Evolutionary conservation across 1,140 invertebrate genomes (phyloP).

Genomic region (Rhizoglyphus robini): DNA sequence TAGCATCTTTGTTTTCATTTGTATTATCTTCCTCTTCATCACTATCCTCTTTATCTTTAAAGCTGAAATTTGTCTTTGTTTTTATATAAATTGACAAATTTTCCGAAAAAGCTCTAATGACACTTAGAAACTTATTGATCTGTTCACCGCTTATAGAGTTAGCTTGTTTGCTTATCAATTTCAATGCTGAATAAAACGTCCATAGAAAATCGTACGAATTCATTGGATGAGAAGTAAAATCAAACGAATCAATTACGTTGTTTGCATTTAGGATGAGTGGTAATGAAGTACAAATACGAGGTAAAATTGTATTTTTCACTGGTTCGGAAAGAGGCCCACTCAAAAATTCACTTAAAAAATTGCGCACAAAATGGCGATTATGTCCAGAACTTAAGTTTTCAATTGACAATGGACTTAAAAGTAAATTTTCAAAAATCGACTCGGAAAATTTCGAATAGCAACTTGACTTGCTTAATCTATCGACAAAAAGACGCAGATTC

Average conservation of each 20-base stretch:
- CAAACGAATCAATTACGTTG: neutral
- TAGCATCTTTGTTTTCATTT: conserved; percentile 29
- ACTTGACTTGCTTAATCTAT: conserved; percentile 30
- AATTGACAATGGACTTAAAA: neutral
- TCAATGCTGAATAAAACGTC: conserved; percentile 10
- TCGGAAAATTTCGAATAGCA: neutral
- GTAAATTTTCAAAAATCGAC: neutral
- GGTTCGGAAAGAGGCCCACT: neutral
- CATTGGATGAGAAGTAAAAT: conserved; percentile 12
- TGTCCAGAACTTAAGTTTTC: neutral
- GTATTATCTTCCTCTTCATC: conserved; percentile 30
- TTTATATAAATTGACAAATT: neutral
- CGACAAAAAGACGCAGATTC: conserved; percentile 51
- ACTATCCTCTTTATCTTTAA: neutral
- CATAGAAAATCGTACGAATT: conserved; percentile 19
- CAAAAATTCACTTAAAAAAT: neutral
- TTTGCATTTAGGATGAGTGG: neutral
- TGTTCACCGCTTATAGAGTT: neutral
- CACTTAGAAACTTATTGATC: conserved; percentile 7
- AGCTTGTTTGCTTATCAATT: neutral
- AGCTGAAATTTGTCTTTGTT: conserved; percentile 17
- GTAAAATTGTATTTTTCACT: neutral
- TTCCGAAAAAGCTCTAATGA: neutral
- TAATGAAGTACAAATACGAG: neutral
- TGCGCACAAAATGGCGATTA: neutral